Evolutionary conservation across 2,888 invertebrate species (phyloP).

Genomic region (Phaedon cochleariae): DNA sequence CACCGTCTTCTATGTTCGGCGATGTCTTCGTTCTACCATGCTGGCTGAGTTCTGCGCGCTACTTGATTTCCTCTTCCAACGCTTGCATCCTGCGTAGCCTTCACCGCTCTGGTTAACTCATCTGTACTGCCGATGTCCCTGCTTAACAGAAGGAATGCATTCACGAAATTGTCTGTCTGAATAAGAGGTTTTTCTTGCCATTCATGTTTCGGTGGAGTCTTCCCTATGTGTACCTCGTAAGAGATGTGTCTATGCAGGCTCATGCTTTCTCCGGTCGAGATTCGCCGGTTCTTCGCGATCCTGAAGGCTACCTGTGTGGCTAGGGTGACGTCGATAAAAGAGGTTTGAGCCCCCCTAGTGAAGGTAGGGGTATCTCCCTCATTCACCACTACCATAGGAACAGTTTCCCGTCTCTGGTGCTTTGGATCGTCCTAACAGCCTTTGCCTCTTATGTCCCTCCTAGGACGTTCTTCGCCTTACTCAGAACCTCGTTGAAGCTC

Average conservation of each 20-base stretch:
- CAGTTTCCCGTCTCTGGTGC: not conserved
- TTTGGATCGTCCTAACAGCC: not conserved
- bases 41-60: not conserved
- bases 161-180: not conserved
- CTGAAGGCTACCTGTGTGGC: not conserved
- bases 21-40: not conserved
- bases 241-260: slow-evolving; percentile 5
- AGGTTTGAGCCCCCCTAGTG: not conserved
- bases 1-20: not conserved
- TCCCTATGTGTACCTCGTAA: not conserved
- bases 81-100: not conserved
- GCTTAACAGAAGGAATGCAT: not conserved
- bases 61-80: not conserved
- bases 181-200: not conserved
- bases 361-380: slow-evolving; percentile 5
- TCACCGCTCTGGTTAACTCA: not conserved
- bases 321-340: slow-evolving; percentile 4
- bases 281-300: not conserved
- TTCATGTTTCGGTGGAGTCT: too few relatives aligned
- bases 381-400: too few relatives aligned
- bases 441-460: not conserved
- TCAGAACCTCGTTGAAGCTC: not conserved
- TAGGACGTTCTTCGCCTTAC: not conserved
- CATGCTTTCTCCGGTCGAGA: not conserved
- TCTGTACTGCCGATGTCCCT: not conserved